These are phyloP conservation scores for Microctonus hyperodae DNA, from an alignment of 2,888 invertebrate genomes.

Conservation along the genomic window DNA sequence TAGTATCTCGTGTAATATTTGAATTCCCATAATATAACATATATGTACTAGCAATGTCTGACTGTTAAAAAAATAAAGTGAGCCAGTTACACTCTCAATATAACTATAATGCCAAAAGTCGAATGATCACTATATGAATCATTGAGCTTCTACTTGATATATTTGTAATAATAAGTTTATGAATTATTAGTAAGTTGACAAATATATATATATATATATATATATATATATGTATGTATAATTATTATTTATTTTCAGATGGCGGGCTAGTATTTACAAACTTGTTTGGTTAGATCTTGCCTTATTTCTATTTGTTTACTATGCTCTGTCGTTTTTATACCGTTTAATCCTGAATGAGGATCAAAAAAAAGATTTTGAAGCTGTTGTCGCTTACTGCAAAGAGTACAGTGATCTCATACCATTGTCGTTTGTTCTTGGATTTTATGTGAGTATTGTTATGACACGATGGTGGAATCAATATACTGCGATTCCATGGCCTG, in stretches of 20 bases:
- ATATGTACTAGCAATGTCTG: neutral
- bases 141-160: too few relatives aligned
- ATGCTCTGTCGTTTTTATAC: slow-evolving; percentile 80
- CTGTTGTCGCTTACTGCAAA: slow-evolving; percentile 83
- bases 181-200: too few relatives aligned
- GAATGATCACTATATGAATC: too few relatives aligned
- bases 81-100: neutral
- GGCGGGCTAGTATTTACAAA: slow-evolving; percentile 95
- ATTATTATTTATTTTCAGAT: too few relatives aligned
- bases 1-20: neutral
- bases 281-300: slow-evolving; percentile 89
- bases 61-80: neutral
- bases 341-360: slow-evolving; percentile 72
- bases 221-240: too few relatives aligned
- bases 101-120: neutral
- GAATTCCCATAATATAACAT: neutral
- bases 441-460: slow-evolving; percentile 93
- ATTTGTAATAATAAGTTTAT: too few relatives aligned
- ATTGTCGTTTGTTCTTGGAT: slow-evolving; percentile 90
- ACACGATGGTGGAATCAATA: slow-evolving; percentile 82
- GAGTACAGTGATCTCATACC: slow-evolving; percentile 89
- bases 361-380: slow-evolving; percentile 82
- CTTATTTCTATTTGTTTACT: slow-evolving; percentile 81
- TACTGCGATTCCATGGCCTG: slow-evolving; percentile 69
- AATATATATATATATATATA: too few relatives aligned